These are phyloP conservation scores for Microctenopoma steveboyesi DNA, from an alignment of 2,797 vertebrate species.

Conservation along the genomic window DNA sequence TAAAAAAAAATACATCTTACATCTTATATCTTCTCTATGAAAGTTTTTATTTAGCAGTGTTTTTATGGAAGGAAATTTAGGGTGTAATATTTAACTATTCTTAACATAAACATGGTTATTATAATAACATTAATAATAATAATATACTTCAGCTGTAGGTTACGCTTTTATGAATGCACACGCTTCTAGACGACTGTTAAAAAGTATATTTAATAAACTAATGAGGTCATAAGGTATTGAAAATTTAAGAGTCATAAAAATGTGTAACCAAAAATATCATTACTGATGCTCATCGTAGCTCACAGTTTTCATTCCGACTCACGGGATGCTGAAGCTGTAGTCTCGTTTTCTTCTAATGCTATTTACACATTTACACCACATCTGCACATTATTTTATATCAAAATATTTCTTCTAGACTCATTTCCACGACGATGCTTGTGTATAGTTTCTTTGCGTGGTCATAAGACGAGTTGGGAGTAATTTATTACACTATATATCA, in stretches of 20 bases:
- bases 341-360: not conserved
- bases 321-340: not conserved
- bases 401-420: not conserved
- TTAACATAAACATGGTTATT: not conserved
- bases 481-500: not conserved
- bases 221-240: slow-evolving; percentile 3
- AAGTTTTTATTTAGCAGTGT: slow-evolving; percentile 6
- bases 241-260: slow-evolving; percentile 3
- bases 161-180: slow-evolving; percentile 2
- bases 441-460: not conserved
- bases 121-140: not conserved
- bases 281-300: not conserved
- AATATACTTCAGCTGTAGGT: not conserved
- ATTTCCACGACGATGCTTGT: not conserved
- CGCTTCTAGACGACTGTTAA: not conserved
- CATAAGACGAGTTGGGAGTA: not conserved
- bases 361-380: slow-evolving; percentile 6
- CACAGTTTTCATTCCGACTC: not conserved
- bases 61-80: not conserved
- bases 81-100: not conserved
- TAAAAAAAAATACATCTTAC: slow-evolving; percentile 17
- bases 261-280: not conserved
- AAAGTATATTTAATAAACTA: not conserved
- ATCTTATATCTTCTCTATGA: slow-evolving; percentile 5
- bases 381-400: not conserved